Conservation (phyloP, 2,888 invertebrate species). For the Leptarthrus brevirostris region DNA sequence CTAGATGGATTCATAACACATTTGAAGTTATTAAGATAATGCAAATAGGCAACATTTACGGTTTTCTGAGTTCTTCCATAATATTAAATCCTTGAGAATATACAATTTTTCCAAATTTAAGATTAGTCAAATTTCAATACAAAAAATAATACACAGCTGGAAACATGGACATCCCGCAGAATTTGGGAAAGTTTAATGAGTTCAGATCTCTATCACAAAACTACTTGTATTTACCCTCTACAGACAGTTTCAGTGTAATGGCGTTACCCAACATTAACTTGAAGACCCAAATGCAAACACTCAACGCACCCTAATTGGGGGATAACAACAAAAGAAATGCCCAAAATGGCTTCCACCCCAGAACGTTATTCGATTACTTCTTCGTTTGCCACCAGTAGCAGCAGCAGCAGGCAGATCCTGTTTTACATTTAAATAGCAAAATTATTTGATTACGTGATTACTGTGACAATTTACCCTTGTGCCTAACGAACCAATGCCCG, state of each 20-base stretch:
- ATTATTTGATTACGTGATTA: conserved; percentile 54
- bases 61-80: too few species aligned
- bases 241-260: conserved; percentile 1
- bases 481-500: conserved; percentile 42
- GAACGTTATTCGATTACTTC: conserved; percentile 12
- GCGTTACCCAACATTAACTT: conserved; percentile 37
- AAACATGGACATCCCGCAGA: too few species aligned
- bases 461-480: conserved; percentile 40
- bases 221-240: neutral
- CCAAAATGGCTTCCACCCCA: conserved; percentile 53
- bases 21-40: too few species aligned
- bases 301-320: conserved; percentile 44
- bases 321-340: conserved; percentile 45
- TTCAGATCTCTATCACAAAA: too few species aligned
- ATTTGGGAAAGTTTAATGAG: too few species aligned
- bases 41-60: too few species aligned
- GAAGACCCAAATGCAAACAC: conserved; percentile 46
- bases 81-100: too few species aligned
- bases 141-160: too few species aligned
- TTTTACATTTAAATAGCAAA: conserved; percentile 54
- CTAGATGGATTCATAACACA: too few species aligned
- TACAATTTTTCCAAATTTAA: too few species aligned
- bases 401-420: conserved; percentile 26
- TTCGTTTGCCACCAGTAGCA: neutral
- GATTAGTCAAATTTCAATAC: too few species aligned